Conservation (phyloP, 1,140 invertebrate genomes). For the Carposina sasakii region DNA sequence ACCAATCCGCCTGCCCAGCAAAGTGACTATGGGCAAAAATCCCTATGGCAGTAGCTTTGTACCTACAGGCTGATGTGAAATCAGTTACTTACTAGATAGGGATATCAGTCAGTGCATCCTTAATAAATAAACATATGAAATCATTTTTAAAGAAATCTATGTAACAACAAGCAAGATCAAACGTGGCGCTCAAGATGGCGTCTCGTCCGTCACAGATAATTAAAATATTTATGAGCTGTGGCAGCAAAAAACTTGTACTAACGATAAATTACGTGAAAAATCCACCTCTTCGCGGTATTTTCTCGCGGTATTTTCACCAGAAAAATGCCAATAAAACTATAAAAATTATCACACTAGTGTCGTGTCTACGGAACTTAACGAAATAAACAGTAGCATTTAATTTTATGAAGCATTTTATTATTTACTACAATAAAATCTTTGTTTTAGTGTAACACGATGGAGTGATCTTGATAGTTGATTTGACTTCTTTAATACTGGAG, state of each 20-base stretch:
- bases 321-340: constrained; percentile 58
- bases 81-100: no score
- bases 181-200: not conserved
- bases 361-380: constrained; percentile 30
- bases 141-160: no score
- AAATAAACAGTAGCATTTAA: constrained; percentile 46
- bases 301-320: no score
- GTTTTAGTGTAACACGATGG: constrained; percentile 23
- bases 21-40: no score
- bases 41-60: no score
- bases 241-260: constrained; percentile 46
- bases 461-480: constrained; percentile 32
- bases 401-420: constrained; percentile 56
- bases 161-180: not conserved
- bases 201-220: constrained; percentile 28
- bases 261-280: constrained; percentile 49
- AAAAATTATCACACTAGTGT: constrained; percentile 52
- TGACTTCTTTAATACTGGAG: constrained; percentile 13
- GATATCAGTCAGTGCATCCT: no score
- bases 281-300: constrained; percentile 52
- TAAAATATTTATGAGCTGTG: constrained; percentile 41
- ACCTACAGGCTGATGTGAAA: no score
- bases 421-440: constrained; percentile 48
- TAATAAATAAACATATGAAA: no score
- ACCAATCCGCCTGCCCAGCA: no score